A percentile compares a stretch with the other conserved stretches of the same genome.
Conservation (phyloP, 2,113 vertebrate species). For the Cyphomyrus discorhynchus region DNA sequence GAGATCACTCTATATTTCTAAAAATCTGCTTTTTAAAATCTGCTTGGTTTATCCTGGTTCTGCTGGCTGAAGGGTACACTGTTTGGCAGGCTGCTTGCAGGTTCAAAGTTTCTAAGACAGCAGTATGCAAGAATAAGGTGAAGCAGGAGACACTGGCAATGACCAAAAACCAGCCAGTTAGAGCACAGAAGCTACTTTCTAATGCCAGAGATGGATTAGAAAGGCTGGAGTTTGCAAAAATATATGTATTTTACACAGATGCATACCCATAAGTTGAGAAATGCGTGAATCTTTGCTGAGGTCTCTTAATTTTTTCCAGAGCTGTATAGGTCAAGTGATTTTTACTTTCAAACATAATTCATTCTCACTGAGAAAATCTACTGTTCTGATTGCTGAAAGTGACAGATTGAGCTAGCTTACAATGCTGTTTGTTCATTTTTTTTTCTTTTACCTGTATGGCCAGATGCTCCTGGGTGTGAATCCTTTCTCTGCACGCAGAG, state of each 20-base stretch:
- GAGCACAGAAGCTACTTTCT: background rate
- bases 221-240: background rate
- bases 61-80: background rate
- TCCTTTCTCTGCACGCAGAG: constrained; percentile 60
- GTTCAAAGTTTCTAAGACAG: background rate
- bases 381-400: background rate
- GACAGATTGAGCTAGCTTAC: background rate
- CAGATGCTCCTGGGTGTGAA: constrained; percentile 61
- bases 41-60: background rate
- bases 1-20: background rate
- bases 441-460: constrained; percentile 23
- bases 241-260: background rate
- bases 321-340: background rate
- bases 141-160: background rate
- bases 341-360: background rate
- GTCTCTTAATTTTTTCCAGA: background rate
- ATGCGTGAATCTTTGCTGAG: background rate
- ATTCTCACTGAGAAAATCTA: background rate
- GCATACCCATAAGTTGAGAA: background rate
- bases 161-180: background rate
- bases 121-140: background rate
- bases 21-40: background rate
- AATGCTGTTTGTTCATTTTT: background rate
- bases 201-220: background rate
- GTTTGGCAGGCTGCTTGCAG: background rate